These are phyloP conservation scores for Syrmaticus mikado DNA, from an alignment of 2,113 vertebrate species.

Conservation along the genomic window DNA sequence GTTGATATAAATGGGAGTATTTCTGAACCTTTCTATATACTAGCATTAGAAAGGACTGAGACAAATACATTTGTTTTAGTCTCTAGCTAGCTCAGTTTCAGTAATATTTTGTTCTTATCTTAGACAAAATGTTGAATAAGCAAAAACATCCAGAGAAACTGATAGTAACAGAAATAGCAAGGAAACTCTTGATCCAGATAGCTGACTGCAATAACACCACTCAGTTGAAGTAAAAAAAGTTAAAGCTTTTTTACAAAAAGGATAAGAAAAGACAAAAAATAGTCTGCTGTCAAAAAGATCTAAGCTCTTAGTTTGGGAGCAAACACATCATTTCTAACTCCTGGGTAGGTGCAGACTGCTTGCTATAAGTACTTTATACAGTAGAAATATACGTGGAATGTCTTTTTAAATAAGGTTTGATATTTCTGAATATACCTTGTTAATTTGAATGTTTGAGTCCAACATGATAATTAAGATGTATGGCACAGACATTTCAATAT, in stretches of 20 bases:
- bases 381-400: not conserved
- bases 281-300: not conserved
- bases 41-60: not conserved
- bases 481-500: not conserved
- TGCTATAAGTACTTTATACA: not conserved
- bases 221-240: not conserved
- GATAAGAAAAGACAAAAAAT: not conserved
- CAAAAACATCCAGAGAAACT: not conserved
- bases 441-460: slow-evolving; percentile 1
- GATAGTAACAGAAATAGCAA: not conserved
- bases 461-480: not conserved
- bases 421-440: not conserved
- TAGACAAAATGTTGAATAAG: not conserved
- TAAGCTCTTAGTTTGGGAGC: not conserved
- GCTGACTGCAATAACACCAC: not conserved
- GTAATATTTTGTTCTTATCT: not conserved
- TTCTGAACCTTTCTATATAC: not conserved
- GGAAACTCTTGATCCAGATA: not conserved
- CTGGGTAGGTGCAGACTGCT: not conserved
- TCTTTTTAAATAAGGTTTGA: not conserved
- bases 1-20: not conserved
- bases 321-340: not conserved
- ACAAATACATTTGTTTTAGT: not conserved
- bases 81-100: not conserved
- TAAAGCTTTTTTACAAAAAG: not conserved